Percentiles rank a stretch among this genome's conserved stretches.
Conservation (phyloP, 2,113 vertebrate genomes). For the Nothocercus nigrocapillus region DNA sequence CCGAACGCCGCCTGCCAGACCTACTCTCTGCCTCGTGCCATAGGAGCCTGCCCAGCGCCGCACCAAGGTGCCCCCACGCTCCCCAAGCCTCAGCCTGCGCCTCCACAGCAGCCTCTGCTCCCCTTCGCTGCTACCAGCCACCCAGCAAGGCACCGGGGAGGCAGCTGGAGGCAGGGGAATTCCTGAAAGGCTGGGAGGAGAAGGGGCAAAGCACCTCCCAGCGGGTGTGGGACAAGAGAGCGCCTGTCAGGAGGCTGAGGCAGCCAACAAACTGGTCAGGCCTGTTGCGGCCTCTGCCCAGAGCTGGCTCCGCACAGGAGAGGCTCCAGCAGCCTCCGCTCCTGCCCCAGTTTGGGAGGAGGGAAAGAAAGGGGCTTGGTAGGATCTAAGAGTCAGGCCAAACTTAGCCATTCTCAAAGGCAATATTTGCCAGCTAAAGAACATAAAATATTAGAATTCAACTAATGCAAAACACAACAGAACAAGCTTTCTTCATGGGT, state of each 20-base stretch:
- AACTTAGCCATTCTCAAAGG: background rate
- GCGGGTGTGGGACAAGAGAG: background rate
- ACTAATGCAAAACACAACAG: background rate
- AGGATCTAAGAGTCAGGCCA: background rate
- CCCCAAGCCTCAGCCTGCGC: accelerated
- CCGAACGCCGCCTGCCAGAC: background rate
- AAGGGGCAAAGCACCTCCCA: slow-evolving; percentile 33
- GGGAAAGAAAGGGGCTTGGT: accelerated
- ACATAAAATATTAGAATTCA: background rate
- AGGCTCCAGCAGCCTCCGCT: slow-evolving; percentile 13
- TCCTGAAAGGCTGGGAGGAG: background rate
- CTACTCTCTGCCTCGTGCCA: slow-evolving; percentile 25
- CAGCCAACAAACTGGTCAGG: slow-evolving; percentile 51
- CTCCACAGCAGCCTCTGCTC: background rate
- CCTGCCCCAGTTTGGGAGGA: background rate
- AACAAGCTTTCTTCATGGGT: background rate
- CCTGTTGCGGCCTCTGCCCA: slow-evolving; percentile 44
- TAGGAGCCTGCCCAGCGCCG: background rate
- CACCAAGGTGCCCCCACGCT: no score
- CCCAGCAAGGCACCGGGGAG: background rate
- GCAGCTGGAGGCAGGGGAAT: slow-evolving; percentile 49
- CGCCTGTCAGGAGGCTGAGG: background rate
- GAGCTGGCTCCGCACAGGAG: background rate
- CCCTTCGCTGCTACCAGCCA: background rate
- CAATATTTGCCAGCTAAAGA: background rate